A percentile compares a stretch with the other conserved stretches of the same genome.
Conservation (phyloP, 2,888 invertebrate genomes). For the Papilio protenor region DNA sequence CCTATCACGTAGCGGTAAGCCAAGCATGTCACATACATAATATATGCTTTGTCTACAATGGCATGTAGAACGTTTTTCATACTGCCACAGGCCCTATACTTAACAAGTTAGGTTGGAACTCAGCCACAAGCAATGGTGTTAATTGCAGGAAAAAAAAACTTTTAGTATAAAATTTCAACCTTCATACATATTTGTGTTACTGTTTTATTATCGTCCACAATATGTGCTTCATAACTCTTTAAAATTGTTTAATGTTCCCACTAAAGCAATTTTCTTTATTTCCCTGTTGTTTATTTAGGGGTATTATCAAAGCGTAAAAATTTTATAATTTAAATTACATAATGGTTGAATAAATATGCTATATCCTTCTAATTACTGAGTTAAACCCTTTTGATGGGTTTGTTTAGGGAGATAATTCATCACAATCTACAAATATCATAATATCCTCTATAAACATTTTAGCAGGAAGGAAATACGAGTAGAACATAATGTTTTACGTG, state of each 20-base stretch:
- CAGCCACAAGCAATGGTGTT: too few relatives aligned
- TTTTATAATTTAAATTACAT: conserved; percentile 16
- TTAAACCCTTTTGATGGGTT: conserved; percentile 34
- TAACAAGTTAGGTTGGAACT: too few relatives aligned
- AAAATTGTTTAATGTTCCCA: not conserved
- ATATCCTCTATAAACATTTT: conserved; percentile 29
- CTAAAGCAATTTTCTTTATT: conserved; percentile 5
- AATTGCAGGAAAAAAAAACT: not conserved
- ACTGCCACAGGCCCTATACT: not conserved
- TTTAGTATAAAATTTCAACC: not conserved
- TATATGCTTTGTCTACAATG: not conserved
- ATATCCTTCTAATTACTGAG: conserved; percentile 38
- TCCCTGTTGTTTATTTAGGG: not conserved
- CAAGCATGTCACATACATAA: conserved; percentile 20
- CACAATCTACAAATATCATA: conserved; percentile 37
- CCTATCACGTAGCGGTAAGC: conserved; percentile 54
- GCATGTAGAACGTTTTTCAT: not conserved
- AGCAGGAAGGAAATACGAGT: conserved; percentile 19
- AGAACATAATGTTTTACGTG: conserved; percentile 3
- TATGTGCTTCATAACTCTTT: not conserved
- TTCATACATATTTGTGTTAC: not conserved
- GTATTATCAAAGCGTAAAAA: not conserved
- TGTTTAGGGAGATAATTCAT: conserved; percentile 39
- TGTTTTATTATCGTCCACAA: not conserved
- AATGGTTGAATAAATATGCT: conserved; percentile 30